Percentiles rank a stretch among this genome's conserved stretches.
Evolutionary conservation across 1,140 invertebrate genomes (phyloP).

Genomic region (Megathymus violae): DNA sequence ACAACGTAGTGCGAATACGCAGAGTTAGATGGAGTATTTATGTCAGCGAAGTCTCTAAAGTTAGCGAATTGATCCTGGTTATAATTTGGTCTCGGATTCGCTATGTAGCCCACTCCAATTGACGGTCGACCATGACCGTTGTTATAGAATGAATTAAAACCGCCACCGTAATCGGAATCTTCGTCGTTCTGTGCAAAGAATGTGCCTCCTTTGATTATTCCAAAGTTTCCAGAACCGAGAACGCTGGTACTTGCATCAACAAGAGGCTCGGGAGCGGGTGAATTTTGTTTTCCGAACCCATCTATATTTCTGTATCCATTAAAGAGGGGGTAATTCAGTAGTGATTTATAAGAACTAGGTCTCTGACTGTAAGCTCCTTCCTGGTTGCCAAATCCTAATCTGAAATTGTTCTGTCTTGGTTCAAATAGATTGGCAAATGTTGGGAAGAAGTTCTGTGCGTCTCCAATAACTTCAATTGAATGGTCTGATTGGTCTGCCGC

Average conservation of each 20-base stretch:
- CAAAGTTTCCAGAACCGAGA: slow-evolving; percentile 94
- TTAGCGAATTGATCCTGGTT: slow-evolving; percentile 92
- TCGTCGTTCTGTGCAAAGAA: slow-evolving; percentile 88
- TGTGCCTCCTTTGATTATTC: slow-evolving; percentile 93
- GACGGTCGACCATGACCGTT: slow-evolving; percentile 87
- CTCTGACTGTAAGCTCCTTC: slow-evolving; percentile 81
- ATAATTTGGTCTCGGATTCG: slow-evolving; percentile 84
- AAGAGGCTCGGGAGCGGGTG: slow-evolving; percentile 65
- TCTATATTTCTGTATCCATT: slow-evolving; percentile 71
- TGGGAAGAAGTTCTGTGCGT: slow-evolving; percentile 79
- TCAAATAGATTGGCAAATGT: slow-evolving; percentile 80
- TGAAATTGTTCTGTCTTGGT: slow-evolving; percentile 70
- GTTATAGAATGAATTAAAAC: slow-evolving; percentile 86
- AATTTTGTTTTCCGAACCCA: slow-evolving; percentile 65
- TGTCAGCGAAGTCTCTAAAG: slow-evolving; percentile 94
- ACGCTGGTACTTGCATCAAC: slow-evolving; percentile 80
- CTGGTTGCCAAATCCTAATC: slow-evolving; percentile 71
- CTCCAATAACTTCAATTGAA: slow-evolving; percentile 75
- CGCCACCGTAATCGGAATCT: slow-evolving; percentile 66
- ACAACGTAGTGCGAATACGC: slow-evolving; percentile 92
- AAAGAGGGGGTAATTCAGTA: slow-evolving; percentile 79
- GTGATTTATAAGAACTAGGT: slow-evolving; percentile 76
- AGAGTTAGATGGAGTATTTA: slow-evolving; percentile 91
- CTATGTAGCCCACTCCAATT: slow-evolving; percentile 83
- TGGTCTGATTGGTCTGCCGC: slow-evolving; percentile 65